Evolutionary conservation across 2,888 invertebrate species (phyloP).

Genomic region (Nebria brevicollis): DNA sequence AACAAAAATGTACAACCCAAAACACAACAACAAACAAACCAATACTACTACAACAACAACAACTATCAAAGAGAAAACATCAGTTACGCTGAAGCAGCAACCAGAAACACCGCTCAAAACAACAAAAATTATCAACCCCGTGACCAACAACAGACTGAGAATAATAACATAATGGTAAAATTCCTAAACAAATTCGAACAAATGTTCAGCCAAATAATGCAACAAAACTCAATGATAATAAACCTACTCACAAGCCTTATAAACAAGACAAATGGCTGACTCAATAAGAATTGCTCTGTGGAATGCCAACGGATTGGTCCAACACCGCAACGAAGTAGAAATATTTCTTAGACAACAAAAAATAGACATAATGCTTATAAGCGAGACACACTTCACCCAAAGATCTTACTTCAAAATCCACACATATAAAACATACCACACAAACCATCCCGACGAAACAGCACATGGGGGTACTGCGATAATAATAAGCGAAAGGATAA

Average conservation of each 20-base stretch:
- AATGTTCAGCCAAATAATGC: too few species aligned
- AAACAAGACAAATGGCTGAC: neutral
- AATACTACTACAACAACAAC: neutral
- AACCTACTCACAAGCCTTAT: neutral
- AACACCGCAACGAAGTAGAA: slow-evolving; percentile 26
- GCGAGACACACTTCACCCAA: slow-evolving; percentile 16
- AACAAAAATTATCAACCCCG: too few species aligned
- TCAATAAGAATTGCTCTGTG: slow-evolving; percentile 17
- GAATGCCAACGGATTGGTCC: slow-evolving; percentile 24
- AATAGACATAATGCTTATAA: slow-evolving; percentile 15
- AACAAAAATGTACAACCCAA: neutral
- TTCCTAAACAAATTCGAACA: too few species aligned
- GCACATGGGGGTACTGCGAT: slow-evolving; percentile 12
- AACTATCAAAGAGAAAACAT: neutral
- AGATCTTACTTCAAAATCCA: slow-evolving; percentile 54
- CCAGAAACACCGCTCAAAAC: neutral
- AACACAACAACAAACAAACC: neutral
- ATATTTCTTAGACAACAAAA: slow-evolving; percentile 23
- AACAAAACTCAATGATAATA: slow-evolving; percentile 4
- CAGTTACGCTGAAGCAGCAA: neutral
- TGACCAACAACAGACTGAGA: too few species aligned
- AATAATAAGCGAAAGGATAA: slow-evolving; percentile 15
- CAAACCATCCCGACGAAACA: slow-evolving; percentile 62
- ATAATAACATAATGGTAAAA: too few species aligned
- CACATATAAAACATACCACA: slow-evolving; percentile 48